Conservation (phyloP, 1,140 invertebrate species). For the Leguminivora glycinivorella region DNA sequence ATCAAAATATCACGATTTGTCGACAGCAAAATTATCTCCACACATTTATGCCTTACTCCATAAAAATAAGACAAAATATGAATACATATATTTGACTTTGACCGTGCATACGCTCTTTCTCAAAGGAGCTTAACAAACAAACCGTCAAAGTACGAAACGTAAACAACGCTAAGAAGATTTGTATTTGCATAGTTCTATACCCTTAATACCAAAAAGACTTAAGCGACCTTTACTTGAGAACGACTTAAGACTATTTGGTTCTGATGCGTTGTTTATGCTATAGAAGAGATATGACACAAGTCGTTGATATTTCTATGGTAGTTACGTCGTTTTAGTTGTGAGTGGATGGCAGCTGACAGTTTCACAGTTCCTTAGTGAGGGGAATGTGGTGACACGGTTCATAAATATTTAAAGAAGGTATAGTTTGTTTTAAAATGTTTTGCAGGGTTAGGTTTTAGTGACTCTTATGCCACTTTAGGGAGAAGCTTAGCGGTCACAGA, state of each 20-base stretch:
- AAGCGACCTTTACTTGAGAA: neutral
- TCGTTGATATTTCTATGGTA: neutral
- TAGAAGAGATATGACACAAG: neutral
- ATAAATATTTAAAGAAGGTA: neutral
- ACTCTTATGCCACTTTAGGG: neutral
- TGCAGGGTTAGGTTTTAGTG: neutral
- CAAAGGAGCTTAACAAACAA: constrained; percentile 9
- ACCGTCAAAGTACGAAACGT: constrained; percentile 9
- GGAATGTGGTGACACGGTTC: neutral
- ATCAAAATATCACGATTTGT: neutral
- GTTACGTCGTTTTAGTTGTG: neutral
- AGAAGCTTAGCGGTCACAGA: too few species aligned
- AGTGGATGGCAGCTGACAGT: constrained; percentile 8
- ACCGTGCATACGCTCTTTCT: neutral
- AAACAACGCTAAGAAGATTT: constrained; percentile 23
- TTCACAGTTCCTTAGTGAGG: constrained; percentile 14
- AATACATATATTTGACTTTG: neutral
- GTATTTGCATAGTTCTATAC: constrained; percentile 14
- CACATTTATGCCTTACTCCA: neutral
- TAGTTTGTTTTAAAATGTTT: constrained; percentile 2
- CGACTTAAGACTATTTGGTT: neutral
- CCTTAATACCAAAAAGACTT: neutral
- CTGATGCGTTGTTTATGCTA: neutral
- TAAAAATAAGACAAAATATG: neutral
- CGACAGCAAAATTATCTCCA: neutral